Percentiles rank a stretch among this genome's conserved stretches.
These are phyloP conservation scores for Sarcophaga subvicina DNA, from an alignment of 2,888 invertebrate genomes.

Conservation along the genomic window DNA sequence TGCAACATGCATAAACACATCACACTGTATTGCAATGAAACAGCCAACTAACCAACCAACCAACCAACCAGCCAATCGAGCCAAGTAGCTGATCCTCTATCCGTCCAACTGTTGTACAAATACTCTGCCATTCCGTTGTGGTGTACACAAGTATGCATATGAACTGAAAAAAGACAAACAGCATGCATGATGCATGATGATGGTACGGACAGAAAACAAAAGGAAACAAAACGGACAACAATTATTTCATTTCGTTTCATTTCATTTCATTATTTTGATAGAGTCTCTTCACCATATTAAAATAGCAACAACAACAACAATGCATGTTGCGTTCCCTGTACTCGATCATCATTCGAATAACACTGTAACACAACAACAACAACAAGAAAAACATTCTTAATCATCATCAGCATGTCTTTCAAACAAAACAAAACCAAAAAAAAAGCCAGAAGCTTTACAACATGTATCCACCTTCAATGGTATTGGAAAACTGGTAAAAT, in stretches of 20 bases:
- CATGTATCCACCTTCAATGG: conserved; percentile 49
- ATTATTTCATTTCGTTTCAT: conserved; percentile 55
- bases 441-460: conserved; percentile 63
- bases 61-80: conserved; percentile 4
- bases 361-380: conserved; percentile 20
- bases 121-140: not conserved
- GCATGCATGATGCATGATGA: conserved; percentile 20
- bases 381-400: conserved; percentile 34
- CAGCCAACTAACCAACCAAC: not conserved
- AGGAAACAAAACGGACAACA: conserved; percentile 8
- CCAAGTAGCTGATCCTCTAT: not conserved
- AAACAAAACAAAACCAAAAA: not conserved
- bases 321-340: conserved; percentile 65
- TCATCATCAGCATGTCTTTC: conserved; percentile 39
- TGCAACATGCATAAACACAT: conserved; percentile 52
- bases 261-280: conserved; percentile 60
- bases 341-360: conserved; percentile 52
- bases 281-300: conserved; percentile 36
- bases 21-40: conserved; percentile 44
- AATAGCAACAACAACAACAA: conserved; percentile 34
- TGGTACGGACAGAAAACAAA: conserved; percentile 14
- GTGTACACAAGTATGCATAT: not conserved
- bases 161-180: conserved; percentile 1
- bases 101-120: not conserved
- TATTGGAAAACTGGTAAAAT: conserved; percentile 51